A percentile compares a stretch with the other conserved stretches of the same genome.
These are phyloP conservation scores for Hyaena hyaena DNA, from an alignment of 2,113 vertebrate genomes.

Conservation along the genomic window DNA sequence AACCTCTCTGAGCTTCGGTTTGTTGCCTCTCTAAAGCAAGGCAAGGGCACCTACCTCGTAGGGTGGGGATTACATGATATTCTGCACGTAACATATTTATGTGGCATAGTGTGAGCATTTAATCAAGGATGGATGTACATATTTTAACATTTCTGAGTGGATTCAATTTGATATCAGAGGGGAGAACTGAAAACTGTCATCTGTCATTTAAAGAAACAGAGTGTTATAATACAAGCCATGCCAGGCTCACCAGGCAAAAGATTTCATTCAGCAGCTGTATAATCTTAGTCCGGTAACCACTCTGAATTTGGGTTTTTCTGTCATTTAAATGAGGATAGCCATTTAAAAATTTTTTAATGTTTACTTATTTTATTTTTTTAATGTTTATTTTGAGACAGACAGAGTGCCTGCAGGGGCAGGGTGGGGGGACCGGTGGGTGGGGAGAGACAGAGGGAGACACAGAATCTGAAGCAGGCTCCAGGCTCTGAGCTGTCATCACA, in stretches of 20 bases:
- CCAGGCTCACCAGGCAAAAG: neutral
- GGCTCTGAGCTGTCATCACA: no score
- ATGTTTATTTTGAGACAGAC: no score
- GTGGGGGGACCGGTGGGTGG: no score
- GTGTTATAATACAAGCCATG: neutral
- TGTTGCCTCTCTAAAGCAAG: neutral
- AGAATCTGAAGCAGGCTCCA: no score
- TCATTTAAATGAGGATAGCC: neutral
- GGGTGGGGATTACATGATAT: neutral
- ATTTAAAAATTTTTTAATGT: no score
- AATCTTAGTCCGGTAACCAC: neutral
- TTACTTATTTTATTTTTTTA: no score
- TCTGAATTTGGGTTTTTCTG: neutral
- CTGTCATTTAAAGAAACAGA: conserved; percentile 47
- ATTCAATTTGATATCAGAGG: neutral
- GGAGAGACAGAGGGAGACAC: no score
- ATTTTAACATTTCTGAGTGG: neutral
- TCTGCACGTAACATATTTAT: neutral
- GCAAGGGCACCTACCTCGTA: neutral
- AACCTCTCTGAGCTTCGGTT: neutral
- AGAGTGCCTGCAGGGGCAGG: no score
- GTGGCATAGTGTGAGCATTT: neutral
- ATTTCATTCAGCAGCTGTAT: neutral
- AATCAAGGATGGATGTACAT: neutral
- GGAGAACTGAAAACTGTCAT: neutral